Percentiles rank a stretch among this genome's conserved stretches.
Conservation (phyloP, 2,888 invertebrate genomes). For the Phengaris arion region DNA sequence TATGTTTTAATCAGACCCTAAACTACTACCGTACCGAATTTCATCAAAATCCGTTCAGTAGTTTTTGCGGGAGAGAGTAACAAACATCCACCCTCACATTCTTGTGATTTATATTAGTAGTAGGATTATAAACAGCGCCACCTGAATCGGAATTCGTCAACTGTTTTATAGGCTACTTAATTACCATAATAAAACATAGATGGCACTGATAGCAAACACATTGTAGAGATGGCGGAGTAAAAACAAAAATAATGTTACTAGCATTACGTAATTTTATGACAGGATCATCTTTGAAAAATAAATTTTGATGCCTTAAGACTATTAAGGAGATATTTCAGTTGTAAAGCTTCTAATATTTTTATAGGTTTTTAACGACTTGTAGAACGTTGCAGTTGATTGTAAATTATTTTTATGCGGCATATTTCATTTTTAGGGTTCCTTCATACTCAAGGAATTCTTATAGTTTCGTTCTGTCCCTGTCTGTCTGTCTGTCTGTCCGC, state of each 20-base stretch:
- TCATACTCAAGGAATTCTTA: no score
- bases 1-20: no score
- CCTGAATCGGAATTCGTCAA: background rate
- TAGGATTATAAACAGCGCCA: no score
- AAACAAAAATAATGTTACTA: background rate
- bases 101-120: no score
- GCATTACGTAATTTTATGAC: slow-evolving; percentile 3
- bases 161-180: background rate
- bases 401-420: background rate
- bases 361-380: slow-evolving; percentile 15
- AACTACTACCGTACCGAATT: no score
- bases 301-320: slow-evolving; percentile 14
- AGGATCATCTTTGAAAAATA: background rate
- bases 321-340: slow-evolving; percentile 2
- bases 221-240: background rate
- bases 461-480: no score
- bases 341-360: slow-evolving; percentile 22
- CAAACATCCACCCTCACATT: no score
- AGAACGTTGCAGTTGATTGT: background rate
- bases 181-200: background rate
- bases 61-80: no score
- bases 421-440: no score
- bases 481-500: no score
- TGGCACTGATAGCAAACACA: background rate
- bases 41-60: no score